phyloP scores from a whole-genome alignment of 2,113 vertebrate genomes.

The Odocoileus hemionus region DNA sequence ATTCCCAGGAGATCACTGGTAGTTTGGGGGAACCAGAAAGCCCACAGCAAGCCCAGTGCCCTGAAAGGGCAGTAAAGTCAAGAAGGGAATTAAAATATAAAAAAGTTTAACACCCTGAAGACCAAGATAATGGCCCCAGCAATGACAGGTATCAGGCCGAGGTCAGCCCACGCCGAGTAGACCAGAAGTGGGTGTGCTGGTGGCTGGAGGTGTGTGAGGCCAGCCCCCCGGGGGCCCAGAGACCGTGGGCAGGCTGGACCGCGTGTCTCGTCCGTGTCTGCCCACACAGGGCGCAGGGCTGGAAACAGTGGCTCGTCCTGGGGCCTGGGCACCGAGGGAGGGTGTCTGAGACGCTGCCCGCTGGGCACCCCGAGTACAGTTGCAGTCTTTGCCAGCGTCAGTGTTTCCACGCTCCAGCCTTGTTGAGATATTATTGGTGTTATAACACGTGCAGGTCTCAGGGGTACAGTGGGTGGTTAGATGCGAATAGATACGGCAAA shows the following conservation, averaged over 20 bases:
- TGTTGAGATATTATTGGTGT: fast-evolving
- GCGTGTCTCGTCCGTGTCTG: background rate
- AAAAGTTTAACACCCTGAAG: background rate
- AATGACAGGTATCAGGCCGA: background rate
- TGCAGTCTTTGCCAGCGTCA: fast-evolving
- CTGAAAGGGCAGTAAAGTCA: background rate
- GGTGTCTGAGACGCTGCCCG: background rate
- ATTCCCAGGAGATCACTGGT: background rate
- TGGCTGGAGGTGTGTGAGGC: fast-evolving
- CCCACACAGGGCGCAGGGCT: background rate
- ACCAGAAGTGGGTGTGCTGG: fast-evolving
- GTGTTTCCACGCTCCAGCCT: background rate
- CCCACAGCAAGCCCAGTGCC: background rate
- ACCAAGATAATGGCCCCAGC: background rate
- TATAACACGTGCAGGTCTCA: background rate
- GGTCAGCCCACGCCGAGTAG: background rate
- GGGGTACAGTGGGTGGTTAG: background rate
- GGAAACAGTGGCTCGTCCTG: background rate
- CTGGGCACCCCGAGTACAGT: fast-evolving
- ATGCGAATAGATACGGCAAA: background rate
- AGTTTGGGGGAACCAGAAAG: background rate
- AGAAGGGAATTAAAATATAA: background rate
- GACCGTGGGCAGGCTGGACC: background rate
- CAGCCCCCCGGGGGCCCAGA: background rate
- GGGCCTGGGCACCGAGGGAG: background rate